phyloP scores from a whole-genome alignment of 2,797 vertebrate species.

The Chelon labrosus region DNA sequence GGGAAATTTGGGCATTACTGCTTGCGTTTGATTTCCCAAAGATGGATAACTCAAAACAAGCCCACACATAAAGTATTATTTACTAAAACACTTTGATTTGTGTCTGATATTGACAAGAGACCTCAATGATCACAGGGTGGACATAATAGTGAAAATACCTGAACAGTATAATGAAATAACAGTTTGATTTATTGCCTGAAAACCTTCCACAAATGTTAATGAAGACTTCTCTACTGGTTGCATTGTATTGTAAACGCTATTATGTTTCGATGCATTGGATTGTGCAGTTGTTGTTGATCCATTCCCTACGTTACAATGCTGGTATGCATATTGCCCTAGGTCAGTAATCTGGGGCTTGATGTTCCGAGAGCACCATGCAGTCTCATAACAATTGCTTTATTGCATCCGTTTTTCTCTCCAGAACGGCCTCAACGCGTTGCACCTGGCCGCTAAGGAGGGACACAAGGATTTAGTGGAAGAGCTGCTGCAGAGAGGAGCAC shows the following conservation, averaged over 20 bases:
- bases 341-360: neutral
- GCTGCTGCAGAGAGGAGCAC: constrained; percentile 92
- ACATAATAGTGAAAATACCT: neutral
- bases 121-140: neutral
- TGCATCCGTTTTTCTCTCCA: constrained; percentile 63
- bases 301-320: neutral
- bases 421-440: constrained; percentile 98
- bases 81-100: neutral
- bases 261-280: neutral
- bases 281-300: neutral
- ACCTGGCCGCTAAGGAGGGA: constrained; percentile 97
- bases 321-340: neutral
- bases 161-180: neutral
- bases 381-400: neutral
- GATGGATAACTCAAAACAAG: neutral
- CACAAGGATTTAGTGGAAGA: constrained; percentile 95
- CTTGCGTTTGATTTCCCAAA: neutral
- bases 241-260: neutral
- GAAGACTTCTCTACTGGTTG: neutral
- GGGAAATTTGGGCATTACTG: neutral
- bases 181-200: neutral
- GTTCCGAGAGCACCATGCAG: neutral
- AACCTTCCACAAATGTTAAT: neutral
- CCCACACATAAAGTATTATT: neutral
- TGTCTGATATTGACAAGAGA: neutral